These are phyloP conservation scores for Colletes gigas DNA, from an alignment of 1,140 invertebrate species.

Conservation along the genomic window DNA sequence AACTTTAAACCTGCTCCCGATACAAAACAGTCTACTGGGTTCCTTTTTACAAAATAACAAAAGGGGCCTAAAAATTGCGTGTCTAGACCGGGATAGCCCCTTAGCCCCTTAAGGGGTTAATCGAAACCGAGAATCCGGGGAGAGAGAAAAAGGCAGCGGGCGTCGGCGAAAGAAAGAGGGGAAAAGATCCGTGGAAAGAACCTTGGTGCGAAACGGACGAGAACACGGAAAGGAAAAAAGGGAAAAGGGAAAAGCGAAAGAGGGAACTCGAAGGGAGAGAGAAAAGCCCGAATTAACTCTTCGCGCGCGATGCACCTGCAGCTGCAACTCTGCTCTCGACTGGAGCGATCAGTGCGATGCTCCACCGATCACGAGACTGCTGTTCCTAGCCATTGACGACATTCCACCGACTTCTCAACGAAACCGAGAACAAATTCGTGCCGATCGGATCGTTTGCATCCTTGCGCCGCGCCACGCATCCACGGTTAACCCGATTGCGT, in stretches of 20 bases:
- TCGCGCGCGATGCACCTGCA: conserved; percentile 44
- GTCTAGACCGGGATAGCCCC: too few species aligned
- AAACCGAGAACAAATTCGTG: too few species aligned
- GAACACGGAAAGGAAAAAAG: conserved; percentile 23
- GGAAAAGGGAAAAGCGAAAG: conserved; percentile 13
- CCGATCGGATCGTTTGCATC: too few species aligned
- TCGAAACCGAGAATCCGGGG: too few species aligned
- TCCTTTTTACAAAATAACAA: too few species aligned
- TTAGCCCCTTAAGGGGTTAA: too few species aligned
- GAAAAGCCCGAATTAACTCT: conserved; percentile 74
- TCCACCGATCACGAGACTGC: background rate
- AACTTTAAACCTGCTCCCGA: too few species aligned
- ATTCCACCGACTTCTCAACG: too few species aligned
- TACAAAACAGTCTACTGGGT: too few species aligned
- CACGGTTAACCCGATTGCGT: too few species aligned
- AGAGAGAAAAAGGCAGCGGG: background rate
- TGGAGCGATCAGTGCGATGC: conserved; percentile 33
- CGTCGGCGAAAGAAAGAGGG: background rate
- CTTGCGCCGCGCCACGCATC: too few species aligned
- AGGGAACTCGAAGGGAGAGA: conserved; percentile 46
- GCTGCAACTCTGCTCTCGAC: conserved; percentile 38
- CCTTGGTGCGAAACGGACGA: conserved; percentile 18
- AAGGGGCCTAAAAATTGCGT: too few species aligned
- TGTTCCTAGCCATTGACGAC: background rate
- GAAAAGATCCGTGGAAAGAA: background rate